Evolutionary conservation across 1,140 invertebrate genomes (phyloP), one percentile per base, ranked within the genome.

Genomic region (Colletes latitarsis): DNA sequence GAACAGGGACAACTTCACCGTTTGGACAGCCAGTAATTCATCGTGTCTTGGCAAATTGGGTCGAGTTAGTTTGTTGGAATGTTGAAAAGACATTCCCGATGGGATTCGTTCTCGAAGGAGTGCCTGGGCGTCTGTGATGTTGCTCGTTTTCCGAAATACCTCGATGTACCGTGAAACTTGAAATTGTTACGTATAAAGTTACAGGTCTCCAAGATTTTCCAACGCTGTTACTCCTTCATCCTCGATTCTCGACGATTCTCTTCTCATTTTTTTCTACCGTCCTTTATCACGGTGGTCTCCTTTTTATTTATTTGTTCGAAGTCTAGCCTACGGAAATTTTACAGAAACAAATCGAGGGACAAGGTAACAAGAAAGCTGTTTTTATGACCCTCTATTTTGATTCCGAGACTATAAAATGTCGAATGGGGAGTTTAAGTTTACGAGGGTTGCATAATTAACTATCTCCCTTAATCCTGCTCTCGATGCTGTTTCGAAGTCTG

Each of bases 181-280:
- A 41, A 60, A 77, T 66, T 69, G 69, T 69, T 69, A 77, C 55
- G 75, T 77, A 77, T 39, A 77, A 77, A 77, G 64, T 77, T 77
- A 53, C 41, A 49, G 60, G 55, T 77, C 69, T 17, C 55, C 55
- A 6, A 52, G 53, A 60, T 77, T 77, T 69, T 69, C 74, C 66
- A 14, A 43, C 49, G 19, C 43, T 12, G 53, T 69, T 41, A 21
- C 39, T 30, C 43, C 53, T 77, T 77, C 49, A 77, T 78, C 57
- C 72, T 78, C 58, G 76, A 78, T 72, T 72, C 19, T 10, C 46
- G 46, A 78, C 30, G 30, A 30, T 30, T 30, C 2, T 30, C 30
- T 30, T 30, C 2, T 30, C 30, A 30, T 30, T 30, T 30, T 30
- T 30, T 30, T 30, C 30, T 30, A 2, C 2, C 30, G 30, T 6